These are phyloP conservation scores for Hydrolagus colliei DNA, from an alignment of 2,797 vertebrate species.

Conservation along the genomic window DNA sequence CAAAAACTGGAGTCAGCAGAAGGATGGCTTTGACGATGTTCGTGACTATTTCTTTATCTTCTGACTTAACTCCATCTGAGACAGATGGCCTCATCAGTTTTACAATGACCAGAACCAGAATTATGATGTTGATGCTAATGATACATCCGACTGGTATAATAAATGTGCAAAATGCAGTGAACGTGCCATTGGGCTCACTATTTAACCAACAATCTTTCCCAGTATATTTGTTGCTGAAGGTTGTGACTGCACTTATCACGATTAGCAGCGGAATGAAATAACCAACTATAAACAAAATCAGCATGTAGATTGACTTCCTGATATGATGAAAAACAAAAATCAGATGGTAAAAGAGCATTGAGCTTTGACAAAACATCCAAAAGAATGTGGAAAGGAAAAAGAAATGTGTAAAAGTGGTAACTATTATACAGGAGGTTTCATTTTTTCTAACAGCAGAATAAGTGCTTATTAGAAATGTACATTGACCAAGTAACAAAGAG, in stretches of 20 bases:
- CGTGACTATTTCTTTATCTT: slow-evolving; percentile 46
- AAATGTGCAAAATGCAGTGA: slow-evolving; percentile 53
- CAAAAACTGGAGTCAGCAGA: slow-evolving; percentile 62
- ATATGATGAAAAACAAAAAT: slow-evolving; percentile 55
- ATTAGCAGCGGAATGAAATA: slow-evolving; percentile 56
- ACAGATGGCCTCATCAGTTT: slow-evolving; percentile 49
- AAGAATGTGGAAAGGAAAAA: slow-evolving; percentile 63
- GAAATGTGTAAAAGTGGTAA: slow-evolving; percentile 58
- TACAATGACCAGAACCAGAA: slow-evolving; percentile 56
- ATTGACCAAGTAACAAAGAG: slow-evolving; percentile 53
- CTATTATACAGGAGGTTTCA: slow-evolving; percentile 41
- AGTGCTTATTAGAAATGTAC: slow-evolving; percentile 47
- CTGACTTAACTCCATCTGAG: slow-evolving; percentile 31
- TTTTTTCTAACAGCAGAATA: accelerated
- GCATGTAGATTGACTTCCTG: slow-evolving; percentile 52
- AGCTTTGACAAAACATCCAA: slow-evolving; percentile 64
- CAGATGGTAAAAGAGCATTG: slow-evolving; percentile 56
- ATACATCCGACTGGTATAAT: slow-evolving; percentile 56
- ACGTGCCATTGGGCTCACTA: not conserved
- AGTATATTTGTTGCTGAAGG: slow-evolving; percentile 42
- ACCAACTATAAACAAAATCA: slow-evolving; percentile 49
- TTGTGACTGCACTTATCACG: slow-evolving; percentile 46
- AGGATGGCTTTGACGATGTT: slow-evolving; percentile 55
- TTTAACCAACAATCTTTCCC: slow-evolving; percentile 51
- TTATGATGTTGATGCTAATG: slow-evolving; percentile 54